These are phyloP conservation scores for Pasiphila rectangulata DNA, from an alignment of 2,888 invertebrate species.

Conservation along the genomic window DNA sequence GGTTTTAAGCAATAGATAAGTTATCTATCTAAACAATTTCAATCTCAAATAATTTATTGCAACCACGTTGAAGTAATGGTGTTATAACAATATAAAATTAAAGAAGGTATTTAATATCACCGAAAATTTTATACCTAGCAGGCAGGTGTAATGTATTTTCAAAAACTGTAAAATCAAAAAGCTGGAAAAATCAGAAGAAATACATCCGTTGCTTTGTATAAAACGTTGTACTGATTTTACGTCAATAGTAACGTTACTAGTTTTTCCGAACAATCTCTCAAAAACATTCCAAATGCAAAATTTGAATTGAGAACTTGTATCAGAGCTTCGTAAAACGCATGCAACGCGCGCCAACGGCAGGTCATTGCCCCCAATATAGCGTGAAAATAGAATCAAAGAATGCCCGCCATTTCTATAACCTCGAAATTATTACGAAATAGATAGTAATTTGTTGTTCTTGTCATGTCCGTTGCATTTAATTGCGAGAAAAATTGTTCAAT, in stretches of 20 bases:
- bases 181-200: too few species aligned
- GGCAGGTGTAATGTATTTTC: too few species aligned
- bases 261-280: conserved; percentile 15
- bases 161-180: too few species aligned
- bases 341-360: conserved; percentile 55
- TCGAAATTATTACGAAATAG: conserved; percentile 64
- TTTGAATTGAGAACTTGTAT: conserved; percentile 43
- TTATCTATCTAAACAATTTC: too few species aligned
- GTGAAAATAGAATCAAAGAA: conserved; percentile 77
- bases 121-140: too few species aligned
- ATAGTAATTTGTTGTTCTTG: conserved; percentile 29
- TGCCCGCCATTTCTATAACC: conserved; percentile 76
- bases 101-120: too few species aligned
- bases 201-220: too few species aligned
- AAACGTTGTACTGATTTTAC: too few species aligned
- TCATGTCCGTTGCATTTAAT: conserved; percentile 14
- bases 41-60: too few species aligned
- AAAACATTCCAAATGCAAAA: conserved; percentile 45
- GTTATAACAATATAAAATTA: too few species aligned
- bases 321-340: conserved; percentile 46
- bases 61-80: too few species aligned
- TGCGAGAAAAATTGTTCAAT: conserved; percentile 36
- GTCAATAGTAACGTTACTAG: not conserved
- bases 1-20: too few species aligned
- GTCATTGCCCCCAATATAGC: conserved; percentile 72